Conservation (phyloP, 1,140 invertebrate genomes). For the Drosophila setifemur region DNA sequence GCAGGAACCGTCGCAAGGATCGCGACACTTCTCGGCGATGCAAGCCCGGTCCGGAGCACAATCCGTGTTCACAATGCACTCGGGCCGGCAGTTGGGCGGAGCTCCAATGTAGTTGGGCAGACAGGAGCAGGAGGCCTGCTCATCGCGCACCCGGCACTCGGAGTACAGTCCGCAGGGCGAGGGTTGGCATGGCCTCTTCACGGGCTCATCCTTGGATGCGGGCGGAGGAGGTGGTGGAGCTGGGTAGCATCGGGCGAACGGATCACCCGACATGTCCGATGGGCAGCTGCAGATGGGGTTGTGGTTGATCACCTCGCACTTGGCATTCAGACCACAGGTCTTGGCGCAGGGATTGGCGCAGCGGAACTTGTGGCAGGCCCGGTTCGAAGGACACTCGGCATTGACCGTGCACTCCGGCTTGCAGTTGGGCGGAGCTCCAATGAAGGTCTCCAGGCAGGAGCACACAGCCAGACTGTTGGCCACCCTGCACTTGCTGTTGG, state of each 20-base stretch:
- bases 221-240: conserved; percentile 30
- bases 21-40: conserved; percentile 89
- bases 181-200: conserved; percentile 88
- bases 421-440: conserved; percentile 87
- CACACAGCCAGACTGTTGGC: conserved; percentile 89
- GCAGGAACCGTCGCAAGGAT: conserved; percentile 91
- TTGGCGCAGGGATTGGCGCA: conserved; percentile 89
- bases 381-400: conserved; percentile 87
- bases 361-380: conserved; percentile 88
- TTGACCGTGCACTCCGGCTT: conserved; percentile 89
- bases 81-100: conserved; percentile 90
- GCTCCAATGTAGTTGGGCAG: conserved; percentile 89
- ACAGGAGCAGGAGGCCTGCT: conserved; percentile 89
- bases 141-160: conserved; percentile 85
- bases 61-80: conserved; percentile 91
- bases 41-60: conserved; percentile 91
- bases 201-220: conserved; percentile 82
- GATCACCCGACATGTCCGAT: conserved; percentile 88
- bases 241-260: conserved; percentile 87
- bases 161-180: conserved; percentile 91
- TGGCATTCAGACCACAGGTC: conserved; percentile 87
- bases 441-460: conserved; percentile 89
- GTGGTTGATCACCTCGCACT: conserved; percentile 88
- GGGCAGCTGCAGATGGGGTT: conserved; percentile 90
- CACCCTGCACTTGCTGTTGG: conserved; percentile 89